Percentiles rank a stretch among this genome's conserved stretches.
phyloP scores from a whole-genome alignment of 2,888 invertebrate genomes.

The Teleogryllus oceanicus region DNA sequence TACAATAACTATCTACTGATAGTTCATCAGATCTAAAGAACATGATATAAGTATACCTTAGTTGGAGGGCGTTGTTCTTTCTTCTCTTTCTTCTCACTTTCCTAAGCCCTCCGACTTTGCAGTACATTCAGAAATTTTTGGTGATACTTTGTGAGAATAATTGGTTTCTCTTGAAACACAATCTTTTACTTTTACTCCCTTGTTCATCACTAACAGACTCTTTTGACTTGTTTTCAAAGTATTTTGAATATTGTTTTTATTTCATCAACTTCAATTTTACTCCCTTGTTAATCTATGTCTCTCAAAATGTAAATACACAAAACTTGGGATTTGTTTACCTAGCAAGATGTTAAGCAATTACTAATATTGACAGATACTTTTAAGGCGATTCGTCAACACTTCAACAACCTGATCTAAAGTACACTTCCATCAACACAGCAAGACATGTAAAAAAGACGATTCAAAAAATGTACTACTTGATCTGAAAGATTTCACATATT shows the following conservation, averaged over 20 bases:
- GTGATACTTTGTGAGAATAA: slow-evolving; percentile 20
- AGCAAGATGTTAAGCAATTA: too few relatives aligned
- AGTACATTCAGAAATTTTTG: slow-evolving; percentile 20
- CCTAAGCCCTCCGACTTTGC: slow-evolving; percentile 21
- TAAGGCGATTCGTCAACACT: too few relatives aligned
- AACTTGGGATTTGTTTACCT: too few relatives aligned
- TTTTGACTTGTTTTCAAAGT: slow-evolving; percentile 22
- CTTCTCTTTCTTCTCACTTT: slow-evolving; percentile 34
- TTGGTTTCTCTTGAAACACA: slow-evolving; percentile 21
- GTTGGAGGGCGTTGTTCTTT: slow-evolving; percentile 35
- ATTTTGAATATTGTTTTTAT: neutral
- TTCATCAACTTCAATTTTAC: neutral
- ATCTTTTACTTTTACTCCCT: slow-evolving; percentile 12
- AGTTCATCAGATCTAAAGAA: neutral
- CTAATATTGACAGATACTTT: too few relatives aligned
- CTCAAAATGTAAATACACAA: too few relatives aligned
- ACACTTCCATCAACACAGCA: too few relatives aligned
- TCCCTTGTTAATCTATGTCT: neutral
- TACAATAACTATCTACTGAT: neutral
- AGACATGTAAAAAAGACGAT: too few relatives aligned
- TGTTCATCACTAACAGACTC: neutral
- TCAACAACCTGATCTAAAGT: too few relatives aligned
- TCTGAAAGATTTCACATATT: too few relatives aligned
- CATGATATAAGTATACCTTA: slow-evolving; percentile 26
- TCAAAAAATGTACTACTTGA: too few relatives aligned